A percentile compares a stretch with the other conserved stretches of the same genome.
These are phyloP conservation scores for Callospermophilus lateralis DNA, from an alignment of 2,113 vertebrate species.

Conservation along the genomic window DNA sequence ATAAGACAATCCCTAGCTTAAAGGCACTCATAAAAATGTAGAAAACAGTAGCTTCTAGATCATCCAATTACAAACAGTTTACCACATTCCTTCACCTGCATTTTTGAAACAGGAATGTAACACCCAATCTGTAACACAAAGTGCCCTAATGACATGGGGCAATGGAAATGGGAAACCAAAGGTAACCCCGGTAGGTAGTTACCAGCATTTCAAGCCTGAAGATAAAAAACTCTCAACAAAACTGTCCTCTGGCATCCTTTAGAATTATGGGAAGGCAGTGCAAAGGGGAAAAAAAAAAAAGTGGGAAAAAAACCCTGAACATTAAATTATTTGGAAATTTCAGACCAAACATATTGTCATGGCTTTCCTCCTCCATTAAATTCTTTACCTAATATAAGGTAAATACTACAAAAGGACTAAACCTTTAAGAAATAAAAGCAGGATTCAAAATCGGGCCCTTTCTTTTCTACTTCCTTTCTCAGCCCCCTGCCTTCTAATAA, in stretches of 20 bases:
- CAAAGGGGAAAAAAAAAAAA: conserved; percentile 6
- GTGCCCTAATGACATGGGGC: not conserved
- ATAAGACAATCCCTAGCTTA: not conserved
- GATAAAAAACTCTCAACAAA: conserved; percentile 23
- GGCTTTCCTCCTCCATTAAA: not conserved
- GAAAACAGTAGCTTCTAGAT: not conserved
- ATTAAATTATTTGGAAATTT: conserved; percentile 48
- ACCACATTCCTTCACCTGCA: not conserved
- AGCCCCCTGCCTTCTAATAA: conserved; percentile 49
- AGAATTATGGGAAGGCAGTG: not conserved
- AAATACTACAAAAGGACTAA: not conserved
- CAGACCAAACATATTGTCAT: not conserved
- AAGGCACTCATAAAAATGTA: not conserved
- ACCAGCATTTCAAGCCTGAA: not conserved
- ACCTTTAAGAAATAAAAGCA: conserved; percentile 46
- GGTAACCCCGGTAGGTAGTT: not conserved
- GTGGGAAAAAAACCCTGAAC: not conserved
- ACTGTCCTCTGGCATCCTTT: not conserved
- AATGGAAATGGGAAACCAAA: not conserved
- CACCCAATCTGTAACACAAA: not conserved
- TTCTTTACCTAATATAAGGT: not conserved
- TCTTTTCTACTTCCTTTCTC: conserved; percentile 68
- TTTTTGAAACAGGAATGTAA: not conserved
- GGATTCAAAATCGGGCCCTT: not conserved
- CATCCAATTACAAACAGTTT: not conserved